These are phyloP conservation scores for Aromia moschata DNA, from an alignment of 2,888 invertebrate species.

Conservation along the genomic window DNA sequence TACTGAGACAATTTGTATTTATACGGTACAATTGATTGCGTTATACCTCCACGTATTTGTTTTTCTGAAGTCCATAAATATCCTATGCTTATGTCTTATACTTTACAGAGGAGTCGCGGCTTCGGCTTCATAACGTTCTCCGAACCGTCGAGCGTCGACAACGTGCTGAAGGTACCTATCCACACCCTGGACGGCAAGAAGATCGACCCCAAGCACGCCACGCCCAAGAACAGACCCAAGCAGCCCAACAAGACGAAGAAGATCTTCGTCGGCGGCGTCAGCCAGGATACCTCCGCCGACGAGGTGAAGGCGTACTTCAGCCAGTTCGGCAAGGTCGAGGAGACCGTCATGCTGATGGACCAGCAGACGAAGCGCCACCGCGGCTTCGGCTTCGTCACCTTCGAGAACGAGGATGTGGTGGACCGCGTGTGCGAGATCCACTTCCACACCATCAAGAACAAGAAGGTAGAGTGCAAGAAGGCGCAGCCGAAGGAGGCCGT, in stretches of 20 bases:
- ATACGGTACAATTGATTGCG: too few relatives aligned
- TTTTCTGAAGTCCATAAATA: too few relatives aligned
- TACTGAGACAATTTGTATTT: too few relatives aligned
- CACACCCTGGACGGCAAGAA: conserved; percentile 93
- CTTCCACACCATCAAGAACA: conserved; percentile 92
- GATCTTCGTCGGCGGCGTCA: conserved; percentile 91
- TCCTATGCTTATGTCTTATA: too few relatives aligned
- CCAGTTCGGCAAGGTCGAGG: conserved; percentile 90
- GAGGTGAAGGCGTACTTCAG: conserved; percentile 91
- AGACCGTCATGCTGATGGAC: conserved; percentile 94
- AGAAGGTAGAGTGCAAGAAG: conserved; percentile 89
- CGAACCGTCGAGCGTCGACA: conserved; percentile 89
- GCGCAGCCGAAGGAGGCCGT: conserved; percentile 92
- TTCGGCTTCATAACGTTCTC: conserved; percentile 95
- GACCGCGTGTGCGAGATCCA: conserved; percentile 94
- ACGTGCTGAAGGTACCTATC: conserved; percentile 88
- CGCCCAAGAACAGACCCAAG: conserved; percentile 88
- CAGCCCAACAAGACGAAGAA: conserved; percentile 86
- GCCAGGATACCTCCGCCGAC: conserved; percentile 90
- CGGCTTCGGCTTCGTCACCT: conserved; percentile 91
- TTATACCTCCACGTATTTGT: too few relatives aligned
- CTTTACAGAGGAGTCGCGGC: conserved; percentile 88
- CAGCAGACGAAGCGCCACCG: conserved; percentile 92
- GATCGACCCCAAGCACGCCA: conserved; percentile 94
- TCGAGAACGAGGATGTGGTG: conserved; percentile 90